Evolutionary conservation across 2,888 invertebrate species (phyloP), one percentile per base, ranked within the genome.

Genomic region (Portevinia maculata): DNA sequence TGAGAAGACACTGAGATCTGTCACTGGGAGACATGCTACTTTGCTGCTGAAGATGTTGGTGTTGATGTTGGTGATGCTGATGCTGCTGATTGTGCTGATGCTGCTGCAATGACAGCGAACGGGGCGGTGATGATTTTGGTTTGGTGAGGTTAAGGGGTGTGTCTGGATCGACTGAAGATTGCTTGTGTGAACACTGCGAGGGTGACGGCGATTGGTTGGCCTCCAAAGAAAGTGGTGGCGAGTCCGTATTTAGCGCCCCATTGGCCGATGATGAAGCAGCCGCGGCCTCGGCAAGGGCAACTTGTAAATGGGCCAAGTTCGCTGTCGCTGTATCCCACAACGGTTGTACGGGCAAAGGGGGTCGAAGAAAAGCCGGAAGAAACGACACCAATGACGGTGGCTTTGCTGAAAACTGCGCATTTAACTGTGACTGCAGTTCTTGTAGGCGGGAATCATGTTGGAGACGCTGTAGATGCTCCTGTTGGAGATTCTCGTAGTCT

Each of bases 141-240:
- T 97, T 98, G 87, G 95, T 95, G 62, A 98, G 93, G 91, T 98
- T 98, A 46, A 98, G 92, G 1, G 98, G 98, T 1, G 96, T 94
- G 89, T 97, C 97, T 0, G 95, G 94, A 90, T 96, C 95, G 32
- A 91, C 92, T 0, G 90, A 86, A 0, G 91, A 88, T 1, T 71
- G 60, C 21, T 84, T 75, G 34, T 79, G 64, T 50, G 64, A 46
- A 64, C 64, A 64, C 52, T 67, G 65, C 19, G 67, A 50, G 7
- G 64, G 78, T 8, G 84, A 78, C 15, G 74, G 73, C 28, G 83
- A 65, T 46, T 84, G 46, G 73, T 86, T 69, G 83, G 52, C 73
- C 84, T 34, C 84, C 84, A 24, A 86, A 85, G 5, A 86, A 86
- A 62, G 41, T 1, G 83, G 83, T 28, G 83, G 83, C 9, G 83